Evolutionary conservation across 2,797 vertebrate species (phyloP).

Genomic region (Florisuga fusca): DNA sequence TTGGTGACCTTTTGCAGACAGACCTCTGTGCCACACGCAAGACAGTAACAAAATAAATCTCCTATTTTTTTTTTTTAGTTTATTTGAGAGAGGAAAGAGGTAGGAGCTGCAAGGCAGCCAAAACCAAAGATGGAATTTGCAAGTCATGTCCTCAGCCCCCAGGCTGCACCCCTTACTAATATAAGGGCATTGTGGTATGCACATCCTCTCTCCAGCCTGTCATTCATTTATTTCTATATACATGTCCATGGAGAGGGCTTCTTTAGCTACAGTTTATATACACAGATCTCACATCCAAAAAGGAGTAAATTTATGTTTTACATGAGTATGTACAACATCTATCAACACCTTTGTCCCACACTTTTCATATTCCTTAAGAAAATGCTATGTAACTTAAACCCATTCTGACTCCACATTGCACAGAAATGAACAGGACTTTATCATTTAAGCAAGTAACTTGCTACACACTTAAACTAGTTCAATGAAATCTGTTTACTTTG

Average conservation of each 20-base stretch:
- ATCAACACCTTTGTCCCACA: not conserved
- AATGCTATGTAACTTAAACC: not conserved
- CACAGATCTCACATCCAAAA: not conserved
- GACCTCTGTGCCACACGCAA: accelerated
- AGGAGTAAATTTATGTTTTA: not conserved
- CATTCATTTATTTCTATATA: not conserved
- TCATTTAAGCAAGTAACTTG: not conserved
- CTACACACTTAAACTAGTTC: not conserved
- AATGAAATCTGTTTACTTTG: not conserved
- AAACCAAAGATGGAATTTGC: not conserved
- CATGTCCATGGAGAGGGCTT: not conserved
- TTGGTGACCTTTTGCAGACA: not conserved
- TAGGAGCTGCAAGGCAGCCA: not conserved
- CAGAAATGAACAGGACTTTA: not conserved
- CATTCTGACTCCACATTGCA: not conserved
- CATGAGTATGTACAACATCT: not conserved
- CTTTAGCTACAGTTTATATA: not conserved
- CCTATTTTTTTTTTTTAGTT: not conserved
- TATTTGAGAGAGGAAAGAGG: not conserved
- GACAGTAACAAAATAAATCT: not conserved
- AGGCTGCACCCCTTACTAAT: accelerated
- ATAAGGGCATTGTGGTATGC: not conserved
- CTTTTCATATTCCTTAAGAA: not conserved
- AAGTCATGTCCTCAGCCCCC: not conserved
- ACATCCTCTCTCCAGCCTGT: not conserved